A percentile compares a stretch with the other conserved stretches of the same genome.
Evolutionary conservation across 2,797 vertebrate species (phyloP).

Genomic region (Phataginus tricuspis): DNA sequence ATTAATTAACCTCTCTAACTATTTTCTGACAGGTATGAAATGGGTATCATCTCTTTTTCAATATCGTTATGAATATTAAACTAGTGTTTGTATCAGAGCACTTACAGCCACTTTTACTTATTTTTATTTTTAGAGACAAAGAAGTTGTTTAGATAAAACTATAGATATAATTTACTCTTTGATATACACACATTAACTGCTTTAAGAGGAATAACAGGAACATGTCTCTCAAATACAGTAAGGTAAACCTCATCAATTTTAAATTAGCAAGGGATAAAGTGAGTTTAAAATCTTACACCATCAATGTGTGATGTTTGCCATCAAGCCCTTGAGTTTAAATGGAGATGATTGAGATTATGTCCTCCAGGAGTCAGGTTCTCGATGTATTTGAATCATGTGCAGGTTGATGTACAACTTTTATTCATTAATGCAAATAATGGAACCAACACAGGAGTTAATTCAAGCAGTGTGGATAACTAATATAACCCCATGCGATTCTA

Average conservation of each 20-base stretch:
- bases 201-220: slow-evolving; percentile 7
- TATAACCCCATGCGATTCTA: not conserved
- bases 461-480: not conserved
- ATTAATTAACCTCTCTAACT: slow-evolving; percentile 35
- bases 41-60: slow-evolving; percentile 22
- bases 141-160: not conserved
- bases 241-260: not conserved
- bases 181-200: not conserved
- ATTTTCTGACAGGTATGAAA: slow-evolving; percentile 4
- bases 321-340: not conserved
- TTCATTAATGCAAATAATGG: not conserved
- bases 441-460: not conserved
- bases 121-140: not conserved
- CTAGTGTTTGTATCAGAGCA: not conserved
- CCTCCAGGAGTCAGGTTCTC: not conserved
- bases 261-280: not conserved
- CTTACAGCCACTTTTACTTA: not conserved
- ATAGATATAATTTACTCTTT: not conserved
- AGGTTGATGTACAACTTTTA: not conserved
- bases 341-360: not conserved
- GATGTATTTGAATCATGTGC: not conserved
- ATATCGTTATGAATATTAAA: slow-evolving; percentile 5
- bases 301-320: not conserved
- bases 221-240: not conserved
- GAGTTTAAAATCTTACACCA: not conserved